These are phyloP conservation scores for Osedax frankpressi DNA, from an alignment of 2,888 invertebrate genomes.

Conservation along the genomic window DNA sequence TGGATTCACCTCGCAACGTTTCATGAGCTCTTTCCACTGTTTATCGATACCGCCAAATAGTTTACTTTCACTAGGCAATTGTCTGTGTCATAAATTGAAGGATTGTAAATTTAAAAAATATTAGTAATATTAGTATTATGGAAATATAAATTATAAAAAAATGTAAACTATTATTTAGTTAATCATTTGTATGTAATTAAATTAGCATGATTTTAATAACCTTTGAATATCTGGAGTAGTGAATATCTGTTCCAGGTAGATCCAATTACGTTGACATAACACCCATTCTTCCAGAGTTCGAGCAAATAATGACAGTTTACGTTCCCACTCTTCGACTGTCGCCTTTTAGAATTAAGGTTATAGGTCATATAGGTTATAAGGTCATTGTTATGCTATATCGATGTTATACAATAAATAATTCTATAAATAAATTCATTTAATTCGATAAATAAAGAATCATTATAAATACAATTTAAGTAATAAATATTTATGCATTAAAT, in stretches of 20 bases:
- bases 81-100: constrained; percentile 30
- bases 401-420: no score
- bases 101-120: neutral
- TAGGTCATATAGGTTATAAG: no score
- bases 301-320: constrained; percentile 40
- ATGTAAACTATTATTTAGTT: no score
- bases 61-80: constrained; percentile 41
- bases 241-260: constrained; percentile 46
- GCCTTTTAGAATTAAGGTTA: no score
- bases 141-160: neutral
- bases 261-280: constrained; percentile 45
- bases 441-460: neutral
- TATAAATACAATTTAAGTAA: neutral
- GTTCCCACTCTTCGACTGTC: constrained; percentile 45
- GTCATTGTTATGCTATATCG: no score
- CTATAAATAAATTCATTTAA: neutral
- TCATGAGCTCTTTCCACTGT: constrained; percentile 45
- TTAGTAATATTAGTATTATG: neutral
- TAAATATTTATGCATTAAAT: neutral
- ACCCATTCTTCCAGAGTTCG: constrained; percentile 46
- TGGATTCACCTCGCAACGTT: constrained; percentile 41
- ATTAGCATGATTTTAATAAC: no score
- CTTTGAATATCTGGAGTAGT: constrained; percentile 45
- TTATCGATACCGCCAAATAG: constrained; percentile 43
- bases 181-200: no score